Percentiles rank a stretch among this genome's conserved stretches.
phyloP scores from a whole-genome alignment of 2,797 vertebrate genomes.

The Hypotaenidia okinawae region DNA sequence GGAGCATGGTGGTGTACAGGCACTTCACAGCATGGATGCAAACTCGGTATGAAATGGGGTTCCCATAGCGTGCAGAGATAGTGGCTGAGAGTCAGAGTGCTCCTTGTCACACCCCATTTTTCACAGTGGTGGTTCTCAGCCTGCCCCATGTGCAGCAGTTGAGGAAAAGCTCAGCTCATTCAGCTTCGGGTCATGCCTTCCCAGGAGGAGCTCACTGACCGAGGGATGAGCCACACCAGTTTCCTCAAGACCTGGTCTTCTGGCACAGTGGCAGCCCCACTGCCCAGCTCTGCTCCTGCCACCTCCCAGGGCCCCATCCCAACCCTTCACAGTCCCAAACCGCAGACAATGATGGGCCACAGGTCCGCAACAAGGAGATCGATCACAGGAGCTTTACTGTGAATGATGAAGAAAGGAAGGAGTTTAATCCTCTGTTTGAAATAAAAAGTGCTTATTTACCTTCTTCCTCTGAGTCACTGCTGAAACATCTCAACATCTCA shows the following conservation, averaged over 20 bases:
- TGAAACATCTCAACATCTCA: slow-evolving; percentile 5
- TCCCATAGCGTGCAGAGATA: neutral
- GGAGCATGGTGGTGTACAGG: neutral
- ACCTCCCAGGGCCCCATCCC: neutral
- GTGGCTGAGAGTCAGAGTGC: neutral
- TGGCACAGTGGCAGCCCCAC: neutral
- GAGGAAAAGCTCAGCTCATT: neutral
- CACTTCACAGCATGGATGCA: neutral
- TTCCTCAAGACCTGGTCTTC: fast-evolving
- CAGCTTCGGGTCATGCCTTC: neutral
- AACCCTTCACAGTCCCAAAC: neutral
- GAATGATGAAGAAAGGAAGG: slow-evolving; percentile 40
- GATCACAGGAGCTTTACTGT: slow-evolving; percentile 55
- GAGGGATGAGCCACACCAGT: neutral
- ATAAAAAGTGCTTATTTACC: slow-evolving; percentile 50
- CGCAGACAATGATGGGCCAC: neutral
- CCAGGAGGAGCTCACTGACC: neutral
- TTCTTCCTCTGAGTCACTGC: slow-evolving; percentile 62
- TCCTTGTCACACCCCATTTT: neutral
- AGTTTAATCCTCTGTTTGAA: slow-evolving; percentile 59
- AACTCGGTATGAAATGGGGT: fast-evolving
- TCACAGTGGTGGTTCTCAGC: neutral
- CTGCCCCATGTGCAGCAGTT: neutral
- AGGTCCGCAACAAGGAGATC: neutral
- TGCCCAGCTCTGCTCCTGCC: neutral